Conservation (phyloP, 2,113 vertebrate genomes). For the Amphiprion ocellaris region DNA sequence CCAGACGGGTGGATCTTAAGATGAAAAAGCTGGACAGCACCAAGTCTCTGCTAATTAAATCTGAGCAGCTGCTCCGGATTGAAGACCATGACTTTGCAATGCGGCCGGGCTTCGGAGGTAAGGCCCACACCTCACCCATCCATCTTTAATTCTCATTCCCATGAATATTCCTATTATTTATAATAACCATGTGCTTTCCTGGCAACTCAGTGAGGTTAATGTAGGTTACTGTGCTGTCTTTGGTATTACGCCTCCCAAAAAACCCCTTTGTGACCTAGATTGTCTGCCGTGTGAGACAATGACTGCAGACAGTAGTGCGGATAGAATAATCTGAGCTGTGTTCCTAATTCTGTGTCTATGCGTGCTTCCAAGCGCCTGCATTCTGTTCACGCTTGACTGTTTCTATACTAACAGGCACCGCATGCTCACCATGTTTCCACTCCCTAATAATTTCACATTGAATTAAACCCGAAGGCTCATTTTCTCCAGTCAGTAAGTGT, state of each 20-base stretch:
- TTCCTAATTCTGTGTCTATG: slow-evolving; percentile 31
- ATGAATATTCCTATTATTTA: neutral
- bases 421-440: too few relatives aligned
- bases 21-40: slow-evolving; percentile 90
- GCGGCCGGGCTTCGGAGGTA: slow-evolving; percentile 94
- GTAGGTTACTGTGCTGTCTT: slow-evolving; percentile 80
- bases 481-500: too few relatives aligned
- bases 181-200: slow-evolving; percentile 14
- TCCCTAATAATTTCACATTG: too few relatives aligned
- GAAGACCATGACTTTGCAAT: slow-evolving; percentile 93
- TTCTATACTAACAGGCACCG: too few relatives aligned
- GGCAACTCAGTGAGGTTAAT: slow-evolving; percentile 49
- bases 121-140: slow-evolving; percentile 37
- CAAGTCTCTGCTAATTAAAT: slow-evolving; percentile 88
- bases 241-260: slow-evolving; percentile 38
- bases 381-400: neutral
- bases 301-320: slow-evolving; percentile 60
- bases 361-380: slow-evolving; percentile 6
- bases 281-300: slow-evolving; percentile 65
- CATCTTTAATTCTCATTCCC: neutral
- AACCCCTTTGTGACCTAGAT: slow-evolving; percentile 80
- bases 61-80: slow-evolving; percentile 90
- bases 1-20: slow-evolving; percentile 87
- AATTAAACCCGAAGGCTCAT: too few relatives aligned
- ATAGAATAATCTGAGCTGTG: slow-evolving; percentile 77